Evolutionary conservation across 2,888 invertebrate genomes (phyloP).

Genomic region (Bimastos eiseni): DNA sequence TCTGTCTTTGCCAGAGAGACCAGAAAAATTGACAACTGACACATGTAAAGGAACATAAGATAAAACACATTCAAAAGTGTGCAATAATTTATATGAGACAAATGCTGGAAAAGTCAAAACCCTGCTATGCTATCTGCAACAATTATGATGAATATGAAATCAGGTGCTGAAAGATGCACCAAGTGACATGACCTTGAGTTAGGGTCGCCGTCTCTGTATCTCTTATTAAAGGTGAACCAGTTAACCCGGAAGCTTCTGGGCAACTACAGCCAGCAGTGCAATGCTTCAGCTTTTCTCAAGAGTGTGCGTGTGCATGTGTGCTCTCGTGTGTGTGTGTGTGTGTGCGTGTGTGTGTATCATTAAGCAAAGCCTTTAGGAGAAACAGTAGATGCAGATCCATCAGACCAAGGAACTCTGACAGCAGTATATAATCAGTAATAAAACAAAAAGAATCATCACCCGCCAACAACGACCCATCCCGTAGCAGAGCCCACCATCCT

Average conservation of each 20-base stretch:
- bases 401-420: not conserved
- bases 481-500: not conserved
- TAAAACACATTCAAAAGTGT: not conserved
- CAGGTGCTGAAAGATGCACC: not conserved
- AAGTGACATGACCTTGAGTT: not conserved
- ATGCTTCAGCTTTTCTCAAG: not conserved
- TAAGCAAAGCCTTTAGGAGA: not conserved
- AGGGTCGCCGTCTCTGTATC: not conserved
- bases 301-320: not conserved
- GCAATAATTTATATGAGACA: not conserved
- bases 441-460: not conserved
- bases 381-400: conserved; percentile 7
- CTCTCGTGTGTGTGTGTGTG: too few relatives aligned
- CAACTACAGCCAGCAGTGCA: not conserved
- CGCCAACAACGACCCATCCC: not conserved
- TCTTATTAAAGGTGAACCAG: not conserved
- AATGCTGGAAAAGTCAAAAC: not conserved
- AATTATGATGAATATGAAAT: not conserved
- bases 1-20: not conserved
- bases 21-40: not conserved
- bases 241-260: not conserved
- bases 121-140: not conserved
- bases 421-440: not conserved
- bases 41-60: not conserved
- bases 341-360: not conserved